phyloP scores from a whole-genome alignment of 1,140 invertebrate genomes.

The Sitophilus oryzae region DNA sequence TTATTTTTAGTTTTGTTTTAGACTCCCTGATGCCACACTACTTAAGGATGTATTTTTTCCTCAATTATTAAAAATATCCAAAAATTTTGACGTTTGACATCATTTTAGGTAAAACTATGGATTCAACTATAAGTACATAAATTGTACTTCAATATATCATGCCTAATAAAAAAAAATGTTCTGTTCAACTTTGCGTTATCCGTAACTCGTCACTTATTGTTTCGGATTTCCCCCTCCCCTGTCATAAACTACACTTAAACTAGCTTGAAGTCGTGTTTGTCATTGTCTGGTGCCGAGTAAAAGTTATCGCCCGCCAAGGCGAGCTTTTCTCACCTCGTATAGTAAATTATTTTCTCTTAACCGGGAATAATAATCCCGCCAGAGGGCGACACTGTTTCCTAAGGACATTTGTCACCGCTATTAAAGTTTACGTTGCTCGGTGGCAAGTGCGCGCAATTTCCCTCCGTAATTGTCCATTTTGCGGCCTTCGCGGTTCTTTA shows the following conservation, averaged over 20 bases:
- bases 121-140: no score
- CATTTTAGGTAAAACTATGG: no score
- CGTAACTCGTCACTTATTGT: no score
- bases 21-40: no score
- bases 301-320: conserved; percentile 8
- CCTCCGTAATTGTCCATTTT: conserved; percentile 4
- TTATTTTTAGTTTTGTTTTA: no score
- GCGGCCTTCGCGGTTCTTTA: conserved; percentile 1
- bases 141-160: no score
- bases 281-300: conserved; percentile 7
- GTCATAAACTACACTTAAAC: conserved; percentile 19
- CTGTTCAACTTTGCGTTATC: no score
- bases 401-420: conserved; percentile 7
- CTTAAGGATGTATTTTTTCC: no score
- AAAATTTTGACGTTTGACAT: no score
- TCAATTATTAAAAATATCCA: no score
- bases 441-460: conserved; percentile 4
- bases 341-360: conserved; percentile 13
- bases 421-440: conserved; percentile 5
- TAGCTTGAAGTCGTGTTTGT: conserved; percentile 23
- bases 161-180: no score
- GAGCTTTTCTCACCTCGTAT: conserved; percentile 11
- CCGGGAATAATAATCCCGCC: conserved; percentile 5
- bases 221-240: no score
- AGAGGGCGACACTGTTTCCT: not conserved